These are phyloP conservation scores for Struthio camelus DNA, from an alignment of 2,113 vertebrate genomes.

Conservation along the genomic window DNA sequence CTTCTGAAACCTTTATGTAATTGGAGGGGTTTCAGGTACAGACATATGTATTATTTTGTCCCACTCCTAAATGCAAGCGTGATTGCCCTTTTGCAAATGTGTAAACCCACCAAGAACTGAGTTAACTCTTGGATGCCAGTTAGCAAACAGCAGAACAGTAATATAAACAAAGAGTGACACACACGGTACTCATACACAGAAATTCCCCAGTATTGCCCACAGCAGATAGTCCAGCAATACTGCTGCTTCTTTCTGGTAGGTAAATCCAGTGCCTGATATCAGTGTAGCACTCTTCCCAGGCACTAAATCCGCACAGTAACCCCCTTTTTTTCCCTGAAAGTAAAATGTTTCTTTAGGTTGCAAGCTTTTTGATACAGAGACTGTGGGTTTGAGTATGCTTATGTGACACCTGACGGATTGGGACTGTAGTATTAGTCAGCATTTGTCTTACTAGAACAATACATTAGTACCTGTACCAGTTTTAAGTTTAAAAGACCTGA, in stretches of 20 bases:
- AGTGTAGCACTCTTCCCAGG: neutral
- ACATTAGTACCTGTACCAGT: neutral
- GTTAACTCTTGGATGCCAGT: neutral
- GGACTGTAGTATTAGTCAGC: neutral
- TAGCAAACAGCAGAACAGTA: neutral
- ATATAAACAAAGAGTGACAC: neutral
- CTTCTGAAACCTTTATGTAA: neutral
- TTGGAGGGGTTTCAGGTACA: neutral
- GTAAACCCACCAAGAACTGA: neutral
- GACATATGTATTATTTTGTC: neutral
- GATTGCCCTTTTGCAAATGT: neutral
- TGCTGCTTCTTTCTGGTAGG: neutral
- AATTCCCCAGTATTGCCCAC: neutral
- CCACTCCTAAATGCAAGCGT: neutral
- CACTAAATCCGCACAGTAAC: neutral
- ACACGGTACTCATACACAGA: neutral
- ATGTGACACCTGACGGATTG: neutral
- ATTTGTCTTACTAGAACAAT: neutral
- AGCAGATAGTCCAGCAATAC: neutral
- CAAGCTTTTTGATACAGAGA: neutral
- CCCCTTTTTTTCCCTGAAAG: neutral
- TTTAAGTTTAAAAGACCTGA: neutral
- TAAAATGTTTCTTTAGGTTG: neutral
- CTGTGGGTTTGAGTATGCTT: neutral
- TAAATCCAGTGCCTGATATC: neutral